phyloP scores from a whole-genome alignment of 1,140 invertebrate genomes.

The Centruroides sculpturatus region DNA sequence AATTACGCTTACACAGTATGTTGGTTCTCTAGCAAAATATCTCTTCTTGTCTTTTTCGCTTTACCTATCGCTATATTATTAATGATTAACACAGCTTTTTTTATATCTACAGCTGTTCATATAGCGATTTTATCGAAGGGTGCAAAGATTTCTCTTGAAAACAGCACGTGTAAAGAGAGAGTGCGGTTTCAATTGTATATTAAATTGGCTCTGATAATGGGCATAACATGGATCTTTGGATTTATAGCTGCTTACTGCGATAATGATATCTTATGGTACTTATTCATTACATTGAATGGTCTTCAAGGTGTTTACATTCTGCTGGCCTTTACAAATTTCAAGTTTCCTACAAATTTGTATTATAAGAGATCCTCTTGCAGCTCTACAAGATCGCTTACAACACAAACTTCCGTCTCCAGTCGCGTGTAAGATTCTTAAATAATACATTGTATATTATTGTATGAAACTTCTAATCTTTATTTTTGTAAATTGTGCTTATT shows the following conservation, averaged over 20 bases:
- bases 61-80: constrained; percentile 33
- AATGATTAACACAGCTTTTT: constrained; percentile 35
- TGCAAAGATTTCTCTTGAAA: constrained; percentile 1
- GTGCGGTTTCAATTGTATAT: constrained; percentile 31
- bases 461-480: no score
- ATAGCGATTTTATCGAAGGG: constrained; percentile 2
- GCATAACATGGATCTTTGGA: constrained; percentile 36
- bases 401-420: no score
- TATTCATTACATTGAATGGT: constrained; percentile 29
- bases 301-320: constrained; percentile 36
- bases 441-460: no score
- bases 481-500: no score
- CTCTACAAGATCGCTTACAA: no score
- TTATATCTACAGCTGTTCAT: constrained; percentile 30
- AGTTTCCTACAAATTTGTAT: neutral
- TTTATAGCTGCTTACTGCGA: constrained; percentile 26
- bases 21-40: constrained; percentile 35
- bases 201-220: constrained; percentile 35
- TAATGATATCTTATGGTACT: constrained; percentile 21
- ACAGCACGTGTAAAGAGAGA: neutral
- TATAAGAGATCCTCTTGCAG: no score
- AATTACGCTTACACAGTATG: no score
- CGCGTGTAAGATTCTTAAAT: no score
- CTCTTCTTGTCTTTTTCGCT: constrained; percentile 38
- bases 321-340: constrained; percentile 27